Conservation (phyloP, 2,888 invertebrate genomes). For the Chaitophorus viminalis region DNA sequence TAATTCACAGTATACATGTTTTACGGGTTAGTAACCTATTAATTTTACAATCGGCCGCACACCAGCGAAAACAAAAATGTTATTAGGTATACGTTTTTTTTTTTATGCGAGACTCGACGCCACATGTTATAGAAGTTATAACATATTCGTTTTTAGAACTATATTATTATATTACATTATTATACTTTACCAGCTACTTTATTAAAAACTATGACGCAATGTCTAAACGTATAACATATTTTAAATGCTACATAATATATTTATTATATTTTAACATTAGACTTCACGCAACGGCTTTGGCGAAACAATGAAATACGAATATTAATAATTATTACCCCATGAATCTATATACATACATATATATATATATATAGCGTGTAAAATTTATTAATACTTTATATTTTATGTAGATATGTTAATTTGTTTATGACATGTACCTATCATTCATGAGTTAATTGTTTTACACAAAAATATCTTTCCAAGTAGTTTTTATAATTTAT, state of each 20-base stretch:
- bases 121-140: neutral
- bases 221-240: neutral
- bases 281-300: neutral
- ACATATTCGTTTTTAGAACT: neutral
- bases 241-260: neutral
- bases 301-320: neutral
- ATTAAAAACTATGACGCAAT: neutral
- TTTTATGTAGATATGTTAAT: neutral
- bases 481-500: too few relatives aligned
- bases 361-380: too few relatives aligned
- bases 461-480: neutral
- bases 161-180: too few relatives aligned
- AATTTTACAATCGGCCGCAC: neutral
- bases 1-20: too few relatives aligned
- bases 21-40: neutral
- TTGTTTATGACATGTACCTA: neutral
- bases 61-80: neutral
- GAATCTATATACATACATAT: neutral
- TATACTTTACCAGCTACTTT: too few relatives aligned
- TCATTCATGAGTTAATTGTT: neutral
- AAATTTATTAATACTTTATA: neutral
- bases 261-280: neutral
- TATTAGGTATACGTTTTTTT: neutral
- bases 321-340: neutral
- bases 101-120: neutral